These are phyloP conservation scores for Mustela nigripes DNA, from an alignment of 2,113 vertebrate species.

Conservation along the genomic window DNA sequence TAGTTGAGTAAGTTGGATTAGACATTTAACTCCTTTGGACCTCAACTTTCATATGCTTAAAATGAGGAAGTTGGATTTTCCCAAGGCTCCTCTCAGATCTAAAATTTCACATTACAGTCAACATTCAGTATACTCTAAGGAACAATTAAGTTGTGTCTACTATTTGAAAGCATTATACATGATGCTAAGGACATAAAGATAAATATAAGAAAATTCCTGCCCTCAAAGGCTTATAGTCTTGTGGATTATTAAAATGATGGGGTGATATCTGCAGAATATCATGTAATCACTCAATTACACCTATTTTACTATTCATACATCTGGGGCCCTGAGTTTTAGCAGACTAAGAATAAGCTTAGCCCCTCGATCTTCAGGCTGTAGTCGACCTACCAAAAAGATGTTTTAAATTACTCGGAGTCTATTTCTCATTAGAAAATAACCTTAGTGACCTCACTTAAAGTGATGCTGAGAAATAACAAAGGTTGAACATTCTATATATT, in stretches of 20 bases:
- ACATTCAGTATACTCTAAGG: not conserved
- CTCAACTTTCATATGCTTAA: slow-evolving; percentile 54
- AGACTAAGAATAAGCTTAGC: not conserved
- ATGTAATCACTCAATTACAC: not conserved
- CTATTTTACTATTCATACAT: slow-evolving; percentile 33
- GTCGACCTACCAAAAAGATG: not conserved
- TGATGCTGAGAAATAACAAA: slow-evolving; percentile 36
- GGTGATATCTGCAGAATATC: not conserved
- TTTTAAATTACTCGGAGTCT: slow-evolving; percentile 10
- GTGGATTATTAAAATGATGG: not conserved
- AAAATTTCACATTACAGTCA: slow-evolving; percentile 1
- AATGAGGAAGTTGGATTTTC: slow-evolving; percentile 49
- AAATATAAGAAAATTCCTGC: slow-evolving; percentile 7
- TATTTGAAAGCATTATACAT: slow-evolving; percentile 4
- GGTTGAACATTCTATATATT: not conserved
- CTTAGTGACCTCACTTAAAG: not conserved
- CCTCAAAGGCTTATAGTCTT: slow-evolving; percentile 28
- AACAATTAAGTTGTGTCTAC: not conserved
- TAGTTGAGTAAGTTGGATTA: slow-evolving; percentile 25
- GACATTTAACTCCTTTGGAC: slow-evolving; percentile 15
- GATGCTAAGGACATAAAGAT: not conserved
- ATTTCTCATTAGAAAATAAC: slow-evolving; percentile 62
- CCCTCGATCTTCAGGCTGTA: not conserved
- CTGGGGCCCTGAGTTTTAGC: not conserved
- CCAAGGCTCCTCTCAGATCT: not conserved